These are phyloP conservation scores for Aspiorhynchus laticeps DNA, from an alignment of 2,113 vertebrate genomes.

Conservation along the genomic window DNA sequence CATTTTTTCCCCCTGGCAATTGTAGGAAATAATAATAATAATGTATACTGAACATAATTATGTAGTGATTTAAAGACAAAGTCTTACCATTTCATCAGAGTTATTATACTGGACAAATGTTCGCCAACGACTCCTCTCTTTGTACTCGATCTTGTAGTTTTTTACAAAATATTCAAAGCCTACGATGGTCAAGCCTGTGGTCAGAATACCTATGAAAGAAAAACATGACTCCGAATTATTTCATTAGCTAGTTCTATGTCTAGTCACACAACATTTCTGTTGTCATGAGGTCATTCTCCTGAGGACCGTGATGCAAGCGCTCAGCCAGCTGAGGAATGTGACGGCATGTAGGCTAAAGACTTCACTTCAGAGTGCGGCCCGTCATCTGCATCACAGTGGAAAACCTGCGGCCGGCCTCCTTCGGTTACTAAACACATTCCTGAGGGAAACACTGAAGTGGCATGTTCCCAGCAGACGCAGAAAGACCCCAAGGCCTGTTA, in stretches of 20 bases:
- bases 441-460: conserved; percentile 2
- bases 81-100: conserved; percentile 49
- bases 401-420: background rate
- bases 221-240: background rate
- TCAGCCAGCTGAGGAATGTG: conserved; percentile 5
- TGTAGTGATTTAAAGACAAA: background rate
- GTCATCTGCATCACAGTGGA: background rate
- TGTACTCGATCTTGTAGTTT: conserved; percentile 80
- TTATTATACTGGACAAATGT: conserved; percentile 76
- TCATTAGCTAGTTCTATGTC: background rate
- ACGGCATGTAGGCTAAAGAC: background rate
- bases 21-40: too few relatives aligned
- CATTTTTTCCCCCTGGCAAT: too few relatives aligned
- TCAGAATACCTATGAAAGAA: conserved; percentile 77
- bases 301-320: background rate
- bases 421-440: background rate
- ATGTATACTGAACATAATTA: background rate
- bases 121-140: conserved; percentile 80
- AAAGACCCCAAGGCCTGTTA: conserved; percentile 12
- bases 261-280: background rate
- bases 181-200: conserved; percentile 69
- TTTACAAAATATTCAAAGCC: conserved; percentile 79
- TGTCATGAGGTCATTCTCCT: background rate
- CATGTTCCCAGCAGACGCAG: background rate
- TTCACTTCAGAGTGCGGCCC: background rate